Conservation (phyloP, 2,113 vertebrate species). For the Heptranchias perlo region DNA sequence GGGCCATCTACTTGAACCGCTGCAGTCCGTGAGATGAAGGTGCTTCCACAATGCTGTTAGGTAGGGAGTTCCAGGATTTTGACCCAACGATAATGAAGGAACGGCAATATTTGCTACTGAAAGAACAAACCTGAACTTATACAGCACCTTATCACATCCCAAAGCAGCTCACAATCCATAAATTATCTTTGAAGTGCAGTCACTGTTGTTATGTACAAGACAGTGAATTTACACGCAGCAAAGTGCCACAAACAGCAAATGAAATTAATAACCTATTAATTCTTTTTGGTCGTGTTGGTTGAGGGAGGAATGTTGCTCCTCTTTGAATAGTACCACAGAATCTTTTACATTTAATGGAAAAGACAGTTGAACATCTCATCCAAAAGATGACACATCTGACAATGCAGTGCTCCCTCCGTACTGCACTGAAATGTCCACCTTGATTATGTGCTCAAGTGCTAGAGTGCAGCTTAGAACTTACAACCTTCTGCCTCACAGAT, state of each 20-base stretch:
- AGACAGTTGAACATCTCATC: not conserved
- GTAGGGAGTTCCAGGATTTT: not conserved
- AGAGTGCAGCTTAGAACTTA: not conserved
- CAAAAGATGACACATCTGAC: not conserved
- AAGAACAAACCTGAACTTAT: not conserved
- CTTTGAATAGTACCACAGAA: not conserved
- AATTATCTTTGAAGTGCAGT: not conserved
- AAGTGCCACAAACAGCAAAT: not conserved
- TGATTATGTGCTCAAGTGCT: not conserved
- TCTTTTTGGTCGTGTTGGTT: not conserved
- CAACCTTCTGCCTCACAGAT: not conserved
- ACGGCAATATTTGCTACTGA: not conserved
- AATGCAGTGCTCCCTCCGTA: not conserved
- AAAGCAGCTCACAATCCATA: not conserved
- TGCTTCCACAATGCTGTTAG: not conserved
- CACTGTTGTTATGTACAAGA: not conserved
- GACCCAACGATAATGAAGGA: not conserved
- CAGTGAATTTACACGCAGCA: not conserved
- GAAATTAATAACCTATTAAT: not conserved
- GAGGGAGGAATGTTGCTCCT: not conserved
- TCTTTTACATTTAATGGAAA: not conserved
- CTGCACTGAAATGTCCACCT: not conserved
- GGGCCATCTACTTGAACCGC: not conserved
- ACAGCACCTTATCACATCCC: too few species aligned
- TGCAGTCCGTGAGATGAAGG: not conserved